Conservation (phyloP, 2,113 vertebrate genomes). For the Bos taurus region DNA sequence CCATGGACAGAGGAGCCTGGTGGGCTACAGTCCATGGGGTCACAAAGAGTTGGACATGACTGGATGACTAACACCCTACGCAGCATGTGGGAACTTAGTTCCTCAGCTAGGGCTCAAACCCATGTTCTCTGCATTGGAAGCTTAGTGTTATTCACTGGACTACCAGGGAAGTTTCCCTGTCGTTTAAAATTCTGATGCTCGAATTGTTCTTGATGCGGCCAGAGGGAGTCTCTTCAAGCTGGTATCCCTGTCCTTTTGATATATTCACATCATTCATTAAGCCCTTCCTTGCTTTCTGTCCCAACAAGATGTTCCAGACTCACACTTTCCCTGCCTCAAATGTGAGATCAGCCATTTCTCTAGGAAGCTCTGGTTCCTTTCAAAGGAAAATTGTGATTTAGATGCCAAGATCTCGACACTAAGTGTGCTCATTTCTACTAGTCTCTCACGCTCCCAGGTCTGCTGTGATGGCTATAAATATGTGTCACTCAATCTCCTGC, state of each 20-base stretch:
- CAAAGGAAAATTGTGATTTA: neutral
- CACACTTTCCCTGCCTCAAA: neutral
- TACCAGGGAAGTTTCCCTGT: neutral
- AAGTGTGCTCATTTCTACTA: neutral
- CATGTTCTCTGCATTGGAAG: neutral
- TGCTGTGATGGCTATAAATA: neutral
- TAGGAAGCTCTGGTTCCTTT: neutral
- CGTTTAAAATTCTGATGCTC: neutral
- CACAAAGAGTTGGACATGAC: neutral
- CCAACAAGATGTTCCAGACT: neutral
- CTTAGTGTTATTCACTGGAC: neutral
- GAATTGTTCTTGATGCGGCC: neutral
- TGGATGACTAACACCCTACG: neutral
- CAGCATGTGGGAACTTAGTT: neutral
- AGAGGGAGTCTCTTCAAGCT: neutral
- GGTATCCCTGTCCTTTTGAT: neutral
- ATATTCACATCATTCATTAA: neutral
- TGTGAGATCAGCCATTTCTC: neutral
- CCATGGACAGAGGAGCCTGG: neutral
- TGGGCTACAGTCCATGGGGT: neutral
- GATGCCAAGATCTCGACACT: neutral
- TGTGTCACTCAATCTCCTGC: neutral
- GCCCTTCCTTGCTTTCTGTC: neutral
- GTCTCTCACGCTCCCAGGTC: neutral
- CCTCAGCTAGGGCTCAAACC: neutral